These are phyloP conservation scores for Isurus oxyrinchus DNA, from an alignment of 2,113 vertebrate genomes.

Conservation along the genomic window DNA sequence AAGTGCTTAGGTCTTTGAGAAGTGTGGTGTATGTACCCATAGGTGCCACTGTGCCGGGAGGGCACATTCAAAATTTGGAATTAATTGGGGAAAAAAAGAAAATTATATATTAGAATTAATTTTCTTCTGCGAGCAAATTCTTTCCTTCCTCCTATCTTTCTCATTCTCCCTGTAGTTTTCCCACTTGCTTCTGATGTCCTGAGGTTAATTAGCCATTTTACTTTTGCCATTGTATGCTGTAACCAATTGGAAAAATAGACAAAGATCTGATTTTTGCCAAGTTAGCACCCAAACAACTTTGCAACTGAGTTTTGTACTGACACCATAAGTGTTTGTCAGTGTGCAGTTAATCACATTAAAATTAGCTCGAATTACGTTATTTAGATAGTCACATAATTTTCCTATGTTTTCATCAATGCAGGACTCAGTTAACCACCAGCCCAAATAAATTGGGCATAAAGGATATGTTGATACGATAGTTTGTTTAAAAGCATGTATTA, in stretches of 20 bases:
- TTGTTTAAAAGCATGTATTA: not conserved
- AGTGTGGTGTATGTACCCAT: not conserved
- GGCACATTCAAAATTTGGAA: not conserved
- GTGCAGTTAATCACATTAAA: not conserved
- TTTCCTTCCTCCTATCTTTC: not conserved
- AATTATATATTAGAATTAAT: not conserved
- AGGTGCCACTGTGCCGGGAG: not conserved
- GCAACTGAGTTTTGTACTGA: not conserved
- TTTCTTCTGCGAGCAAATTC: not conserved
- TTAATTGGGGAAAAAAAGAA: not conserved
- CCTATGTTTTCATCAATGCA: not conserved
- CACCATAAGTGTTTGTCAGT: not conserved
- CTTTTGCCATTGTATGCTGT: not conserved
- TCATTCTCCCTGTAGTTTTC: not conserved
- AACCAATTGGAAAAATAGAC: not conserved
- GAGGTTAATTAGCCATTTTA: not conserved
- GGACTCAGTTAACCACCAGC: not conserved
- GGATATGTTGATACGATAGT: not conserved
- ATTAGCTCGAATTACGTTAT: not conserved
- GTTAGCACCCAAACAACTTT: not conserved
- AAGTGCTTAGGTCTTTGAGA: not conserved
- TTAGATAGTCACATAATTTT: not conserved
- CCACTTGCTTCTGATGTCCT: not conserved
- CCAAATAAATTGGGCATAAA: not conserved
- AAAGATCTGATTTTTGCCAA: not conserved